Base-by-base conservation (phyloP, 2,797 vertebrate species). In the Oreochromis mossambicus region DNA sequence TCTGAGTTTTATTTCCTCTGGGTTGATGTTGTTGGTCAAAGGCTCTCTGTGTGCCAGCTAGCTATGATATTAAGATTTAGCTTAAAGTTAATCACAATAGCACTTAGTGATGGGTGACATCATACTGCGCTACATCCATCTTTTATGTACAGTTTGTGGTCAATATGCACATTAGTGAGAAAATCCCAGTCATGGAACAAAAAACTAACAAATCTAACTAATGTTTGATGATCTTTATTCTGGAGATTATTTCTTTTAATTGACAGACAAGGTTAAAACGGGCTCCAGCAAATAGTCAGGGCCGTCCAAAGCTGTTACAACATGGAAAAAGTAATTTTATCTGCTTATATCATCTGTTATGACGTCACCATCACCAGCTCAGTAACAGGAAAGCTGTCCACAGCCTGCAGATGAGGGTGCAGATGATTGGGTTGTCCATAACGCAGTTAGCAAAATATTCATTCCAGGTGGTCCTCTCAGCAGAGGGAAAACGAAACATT, bases 231-330 rank as follows among this genome's bases (percentile, higher is more conserved):
- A 46, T 26, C 8, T 46, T 70, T 70, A 46, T 10, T 70, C 41
- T 46, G 21, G 5, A 24, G n/a, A 24, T 9, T 3, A 24, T 68
- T 15, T 43, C 1, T 43, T 41, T 68, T 41, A 0, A 24, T 14
- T 1, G 13, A 68, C 15, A 43, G 36, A 68, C 13, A 0, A 41
- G 36, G 24, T 21, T 13, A 68, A 68, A 41, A 43, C n/a, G 3
- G 12, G 36, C 36, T 24, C 4, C 12, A 15, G 36, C 36, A 24
- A 3, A 68, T 13, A 4, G n/a, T 36, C 38, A 5, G 38, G 17
- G 32, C 32, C 3, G 10, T 7, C 17, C 58, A 15, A 26, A 17
- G 38, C 12, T 21, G n/a, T 21, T 9, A 24, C 36, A 68, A 4
- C 7, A 1, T 21, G 34, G 7, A 21, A 66, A 38, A 66, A 8